A percentile compares a stretch with the other conserved stretches of the same genome.
These are phyloP conservation scores for Champsocephalus gunnari DNA, from an alignment of 2,797 vertebrate genomes.

Conservation along the genomic window DNA sequence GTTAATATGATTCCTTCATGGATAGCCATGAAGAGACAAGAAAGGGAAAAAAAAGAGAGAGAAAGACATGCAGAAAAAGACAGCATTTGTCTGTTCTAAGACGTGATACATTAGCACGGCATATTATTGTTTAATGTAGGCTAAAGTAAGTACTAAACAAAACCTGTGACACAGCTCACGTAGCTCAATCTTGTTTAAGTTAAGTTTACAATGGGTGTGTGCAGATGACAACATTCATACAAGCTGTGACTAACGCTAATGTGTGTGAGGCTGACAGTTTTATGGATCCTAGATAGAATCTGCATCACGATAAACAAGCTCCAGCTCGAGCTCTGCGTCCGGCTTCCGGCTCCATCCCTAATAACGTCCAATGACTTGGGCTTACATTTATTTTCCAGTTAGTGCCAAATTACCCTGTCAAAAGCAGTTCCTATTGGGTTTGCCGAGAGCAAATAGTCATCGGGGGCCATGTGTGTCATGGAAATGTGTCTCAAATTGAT, in stretches of 20 bases:
- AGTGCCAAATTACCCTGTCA: slow-evolving; percentile 72
- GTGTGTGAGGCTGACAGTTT: slow-evolving; percentile 17
- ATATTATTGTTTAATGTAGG: neutral
- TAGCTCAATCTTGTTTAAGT: slow-evolving; percentile 9
- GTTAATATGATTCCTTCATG: slow-evolving; percentile 1
- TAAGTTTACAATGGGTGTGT: slow-evolving; percentile 46
- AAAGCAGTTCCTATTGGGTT: slow-evolving; percentile 63
- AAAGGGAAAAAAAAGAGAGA: too few relatives aligned
- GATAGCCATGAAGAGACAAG: too few relatives aligned
- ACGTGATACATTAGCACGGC: neutral
- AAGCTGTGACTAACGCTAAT: slow-evolving; percentile 41
- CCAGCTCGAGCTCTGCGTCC: slow-evolving; percentile 10
- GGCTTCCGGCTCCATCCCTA: slow-evolving; percentile 45
- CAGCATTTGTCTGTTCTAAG: neutral
- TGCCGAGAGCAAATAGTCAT: slow-evolving; percentile 57
- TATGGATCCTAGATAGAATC: slow-evolving; percentile 39
- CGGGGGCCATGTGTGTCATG: slow-evolving; percentile 45
- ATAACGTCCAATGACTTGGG: slow-evolving; percentile 70
- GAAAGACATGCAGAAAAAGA: too few relatives aligned
- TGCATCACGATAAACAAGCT: slow-evolving; percentile 38
- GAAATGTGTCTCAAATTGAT: slow-evolving; percentile 60
- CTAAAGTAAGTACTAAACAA: slow-evolving; percentile 11
- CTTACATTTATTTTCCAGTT: slow-evolving; percentile 80
- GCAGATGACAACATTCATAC: slow-evolving; percentile 27
- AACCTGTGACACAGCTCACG: neutral